Base-by-base conservation (phyloP, 1,140 invertebrate species). In the Ostrea denselamellosa region DNA sequence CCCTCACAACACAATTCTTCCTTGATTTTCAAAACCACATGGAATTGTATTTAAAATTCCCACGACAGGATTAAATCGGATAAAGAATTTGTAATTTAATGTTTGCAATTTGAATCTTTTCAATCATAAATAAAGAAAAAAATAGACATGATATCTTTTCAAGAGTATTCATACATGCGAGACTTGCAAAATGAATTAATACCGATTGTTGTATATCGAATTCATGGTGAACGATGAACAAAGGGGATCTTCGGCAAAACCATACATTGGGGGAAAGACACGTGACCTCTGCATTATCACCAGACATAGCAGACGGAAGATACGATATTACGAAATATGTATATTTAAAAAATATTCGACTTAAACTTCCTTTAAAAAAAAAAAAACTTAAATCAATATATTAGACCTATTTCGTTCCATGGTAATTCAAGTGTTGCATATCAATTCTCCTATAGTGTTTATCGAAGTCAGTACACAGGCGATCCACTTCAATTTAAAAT, bases 401-500 rank as follows among this genome's bases (percentile, higher is more conserved):
- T 77, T 77, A 25, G 28, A 77, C 68, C 22, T 77, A 34, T 25
- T 10, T 12, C 25, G 25, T 28, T 77, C 25, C 25, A 77, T 77
- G 68, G 68, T 77, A 77, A 77, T 77, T 77, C 9, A 28, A 77
- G 68, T 77, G 68, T 77, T 25, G 68, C 25, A 34, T 77, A 77
- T 77, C 68, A 25, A 77, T 77, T 77, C 28, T 77, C 68, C 34
- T 77, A 77, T 77, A 28, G 28, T 25, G 68, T 77, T 77, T 12
- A 77, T 77, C 68, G 10, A 25, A 28, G 68, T 77, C 68, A 77
- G 28, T 77, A 77, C 28, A 77, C 68, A 77, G 68, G 28, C 28
- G 68, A 77, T 77, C 25, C 68, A 77, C 28, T 77, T 34, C 68
- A 77, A 77, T 77, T 77, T 77, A 77, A 77, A 77, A 77, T 34